Conservation (phyloP, 2,888 invertebrate genomes). For the Cantharis rustica region DNA sequence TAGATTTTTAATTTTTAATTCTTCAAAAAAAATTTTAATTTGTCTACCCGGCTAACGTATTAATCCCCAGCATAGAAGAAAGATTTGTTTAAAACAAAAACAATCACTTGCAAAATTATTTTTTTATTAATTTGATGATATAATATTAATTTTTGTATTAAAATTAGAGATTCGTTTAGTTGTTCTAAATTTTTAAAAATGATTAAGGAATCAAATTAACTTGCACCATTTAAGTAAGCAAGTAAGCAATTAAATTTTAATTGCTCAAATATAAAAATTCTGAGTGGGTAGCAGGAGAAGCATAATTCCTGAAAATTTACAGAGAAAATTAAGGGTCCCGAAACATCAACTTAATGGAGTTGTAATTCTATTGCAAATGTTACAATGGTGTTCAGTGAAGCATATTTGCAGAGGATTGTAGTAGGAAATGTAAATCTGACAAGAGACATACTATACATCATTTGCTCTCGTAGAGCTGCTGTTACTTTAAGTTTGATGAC, state of each 20-base stretch:
- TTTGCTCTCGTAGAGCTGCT: constrained; percentile 13
- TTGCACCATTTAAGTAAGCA: neutral
- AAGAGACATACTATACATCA: constrained; percentile 19
- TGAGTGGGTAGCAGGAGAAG: neutral
- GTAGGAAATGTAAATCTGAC: constrained; percentile 21
- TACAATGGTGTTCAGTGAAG: constrained; percentile 13
- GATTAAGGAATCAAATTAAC: neutral
- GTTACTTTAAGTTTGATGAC: neutral
- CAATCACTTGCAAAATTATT: no score
- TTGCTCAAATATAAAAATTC: neutral
- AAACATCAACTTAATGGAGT: constrained; percentile 13
- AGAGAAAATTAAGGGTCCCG: neutral
- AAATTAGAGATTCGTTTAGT: neutral
- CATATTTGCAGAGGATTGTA: constrained; percentile 11
- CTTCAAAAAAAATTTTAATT: no score
- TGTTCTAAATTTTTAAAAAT: neutral
- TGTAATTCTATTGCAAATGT: constrained; percentile 16
- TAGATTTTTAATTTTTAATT: no score
- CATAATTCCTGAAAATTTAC: neutral
- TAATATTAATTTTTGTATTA: no score
- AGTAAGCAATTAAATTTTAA: neutral
- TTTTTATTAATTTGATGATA: no score
- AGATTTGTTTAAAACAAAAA: no score
- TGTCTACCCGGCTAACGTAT: no score
- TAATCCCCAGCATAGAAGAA: no score